Conservation (phyloP, 2,888 invertebrate genomes). For the Incurvaria masculella region DNA sequence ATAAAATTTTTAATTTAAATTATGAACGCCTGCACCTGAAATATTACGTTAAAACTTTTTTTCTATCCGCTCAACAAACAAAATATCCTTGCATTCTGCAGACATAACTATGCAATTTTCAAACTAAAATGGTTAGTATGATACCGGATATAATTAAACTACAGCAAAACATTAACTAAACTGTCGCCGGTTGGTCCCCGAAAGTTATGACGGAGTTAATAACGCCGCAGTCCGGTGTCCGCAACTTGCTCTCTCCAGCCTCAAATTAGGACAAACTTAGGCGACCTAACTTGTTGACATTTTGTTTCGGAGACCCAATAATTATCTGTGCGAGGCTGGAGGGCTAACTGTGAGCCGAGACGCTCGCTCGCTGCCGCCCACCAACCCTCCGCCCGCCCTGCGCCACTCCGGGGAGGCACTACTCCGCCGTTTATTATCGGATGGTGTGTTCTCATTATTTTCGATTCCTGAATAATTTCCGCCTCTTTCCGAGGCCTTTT, state of each 20-base stretch:
- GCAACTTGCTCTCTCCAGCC: conserved; percentile 35
- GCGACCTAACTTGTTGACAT: conserved; percentile 50
- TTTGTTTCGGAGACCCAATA: conserved; percentile 29
- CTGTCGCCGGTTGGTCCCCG: conserved; percentile 9
- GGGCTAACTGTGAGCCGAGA: neutral
- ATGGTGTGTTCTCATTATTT: neutral
- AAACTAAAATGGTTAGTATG: too few relatives aligned
- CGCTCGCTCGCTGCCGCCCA: too few relatives aligned
- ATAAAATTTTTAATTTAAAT: too few relatives aligned
- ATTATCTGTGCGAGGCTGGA: conserved; percentile 1
- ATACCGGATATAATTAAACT: neutral
- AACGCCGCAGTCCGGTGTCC: conserved; percentile 24
- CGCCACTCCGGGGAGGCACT: neutral
- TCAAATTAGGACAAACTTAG: conserved; percentile 53
- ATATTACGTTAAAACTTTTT: too few relatives aligned
- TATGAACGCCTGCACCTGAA: too few relatives aligned
- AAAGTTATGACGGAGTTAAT: conserved; percentile 45
- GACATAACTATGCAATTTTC: too few relatives aligned
- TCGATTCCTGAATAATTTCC: neutral
- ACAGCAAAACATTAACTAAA: neutral
- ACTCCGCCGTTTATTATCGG: neutral
- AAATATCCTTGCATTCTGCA: too few relatives aligned
- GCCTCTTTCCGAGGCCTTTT: neutral
- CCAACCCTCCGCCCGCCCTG: neutral
- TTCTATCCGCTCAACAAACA: too few relatives aligned